These are phyloP conservation scores for Ceriagrion tenellum DNA, from an alignment of 2,888 invertebrate species.

Conservation along the genomic window DNA sequence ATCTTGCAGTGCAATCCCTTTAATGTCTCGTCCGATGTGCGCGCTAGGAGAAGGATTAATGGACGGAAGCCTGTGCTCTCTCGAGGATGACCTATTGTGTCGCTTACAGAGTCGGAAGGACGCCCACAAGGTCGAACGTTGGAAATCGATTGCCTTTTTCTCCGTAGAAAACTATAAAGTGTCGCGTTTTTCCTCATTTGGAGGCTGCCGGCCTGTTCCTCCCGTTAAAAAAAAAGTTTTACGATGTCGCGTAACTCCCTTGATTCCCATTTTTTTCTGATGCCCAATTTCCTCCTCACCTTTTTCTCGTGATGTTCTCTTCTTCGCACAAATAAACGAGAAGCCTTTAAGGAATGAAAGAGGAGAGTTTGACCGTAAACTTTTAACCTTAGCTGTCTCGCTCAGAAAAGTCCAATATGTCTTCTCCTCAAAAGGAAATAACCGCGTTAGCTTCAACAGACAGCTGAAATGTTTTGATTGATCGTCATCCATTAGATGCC, in stretches of 20 bases:
- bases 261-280: not conserved
- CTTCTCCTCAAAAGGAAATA: not conserved
- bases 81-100: not conserved
- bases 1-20: too few relatives aligned
- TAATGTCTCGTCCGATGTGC: too few relatives aligned
- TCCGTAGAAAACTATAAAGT: not conserved
- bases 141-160: constrained; percentile 3
- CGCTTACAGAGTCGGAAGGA: not conserved
- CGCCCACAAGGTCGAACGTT: not conserved
- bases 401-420: not conserved
- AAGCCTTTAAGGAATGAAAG: not conserved
- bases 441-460: not conserved
- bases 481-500: not conserved
- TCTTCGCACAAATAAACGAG: not conserved
- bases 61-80: too few relatives aligned
- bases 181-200: too few relatives aligned
- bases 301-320: not conserved
- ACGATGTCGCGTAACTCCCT: not conserved
- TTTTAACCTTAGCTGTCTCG: not conserved
- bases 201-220: not conserved
- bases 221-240: not conserved
- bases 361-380: not conserved
- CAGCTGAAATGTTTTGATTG: not conserved
- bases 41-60: not conserved
- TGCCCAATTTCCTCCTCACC: not conserved